phyloP scores from a whole-genome alignment of 2,888 invertebrate genomes.

The Mantis religiosa region DNA sequence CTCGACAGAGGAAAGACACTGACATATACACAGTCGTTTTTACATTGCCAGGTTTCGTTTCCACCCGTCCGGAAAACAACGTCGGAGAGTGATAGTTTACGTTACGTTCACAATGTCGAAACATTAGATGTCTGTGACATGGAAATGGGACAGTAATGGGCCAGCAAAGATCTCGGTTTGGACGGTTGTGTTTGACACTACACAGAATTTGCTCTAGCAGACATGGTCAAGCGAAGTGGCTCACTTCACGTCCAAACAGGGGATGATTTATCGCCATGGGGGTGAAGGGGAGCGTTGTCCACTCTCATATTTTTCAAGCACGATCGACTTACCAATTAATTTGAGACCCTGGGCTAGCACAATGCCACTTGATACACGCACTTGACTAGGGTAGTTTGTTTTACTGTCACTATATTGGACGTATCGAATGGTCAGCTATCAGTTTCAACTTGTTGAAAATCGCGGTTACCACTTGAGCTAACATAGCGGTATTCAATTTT shows the following conservation, averaged over 20 bases:
- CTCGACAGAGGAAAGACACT: background rate
- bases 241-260: background rate
- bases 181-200: background rate
- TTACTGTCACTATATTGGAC: background rate
- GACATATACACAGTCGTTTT: background rate
- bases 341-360: background rate
- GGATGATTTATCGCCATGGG: background rate
- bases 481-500: too few species aligned
- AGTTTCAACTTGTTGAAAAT: background rate
- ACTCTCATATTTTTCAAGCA: background rate
- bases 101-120: background rate
- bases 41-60: background rate
- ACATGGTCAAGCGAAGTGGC: background rate
- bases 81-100: background rate
- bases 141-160: background rate
- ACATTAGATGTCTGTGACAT: background rate
- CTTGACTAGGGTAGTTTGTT: background rate
- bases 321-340: background rate
- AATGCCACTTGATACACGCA: background rate
- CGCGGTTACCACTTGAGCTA: background rate
- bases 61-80: background rate
- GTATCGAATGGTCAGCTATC: background rate
- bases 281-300: background rate
- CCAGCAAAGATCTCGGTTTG: background rate
- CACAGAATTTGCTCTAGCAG: background rate